Base-by-base conservation (phyloP, 1,140 invertebrate genomes). In the Bombus vancouverensis region DNA sequence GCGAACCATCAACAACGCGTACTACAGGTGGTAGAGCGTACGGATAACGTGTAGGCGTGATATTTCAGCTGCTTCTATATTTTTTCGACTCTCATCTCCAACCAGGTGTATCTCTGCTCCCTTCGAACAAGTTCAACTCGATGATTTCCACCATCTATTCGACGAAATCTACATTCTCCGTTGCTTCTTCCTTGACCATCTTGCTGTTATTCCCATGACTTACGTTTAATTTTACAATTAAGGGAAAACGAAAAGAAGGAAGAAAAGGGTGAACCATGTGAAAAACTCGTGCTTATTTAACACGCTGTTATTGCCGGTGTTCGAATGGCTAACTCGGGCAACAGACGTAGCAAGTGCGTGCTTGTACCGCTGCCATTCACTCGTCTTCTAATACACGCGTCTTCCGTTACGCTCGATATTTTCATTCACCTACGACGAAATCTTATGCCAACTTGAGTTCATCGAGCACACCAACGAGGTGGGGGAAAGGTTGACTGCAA, bases 1-100 rank as follows among this genome's bases (percentile, higher is more conserved):
- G 13, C 22, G 6, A 53, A 10, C 39, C 32, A 18, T 53, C 22
- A 44, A 74, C 32, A 28, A 47, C 22, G 53, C 66, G 68, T 78
- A 82, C 89, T 53, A 90, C 89, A 90, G 89, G 89, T 89, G 88
- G 88, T 70, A 85, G 10, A 71, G n/a, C 71, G 37, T 77, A 66
- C 25, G 62, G 37, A 34, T 73, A 68, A 68, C 42, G 42, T 44
- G 44, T 86, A 39, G 66, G 37, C 37, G 75, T 74, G 18, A 37
- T 42, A 8, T 42, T 34, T 34, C 15, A 22, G 13, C 28, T 28
- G 34, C 39, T 12, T 62, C n/a, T 47, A 47, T 15, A 3, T 53
- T 53, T 1, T 53, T 53, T 18, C 39, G 13, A 79, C 18, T 53
- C 47, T 53, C 62, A 87, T 28, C 28, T 15, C 2, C 74, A 53